phyloP scores from a whole-genome alignment of 92 coral and sea anemone genomes.

The Desmophyllum pertusum region DNA sequence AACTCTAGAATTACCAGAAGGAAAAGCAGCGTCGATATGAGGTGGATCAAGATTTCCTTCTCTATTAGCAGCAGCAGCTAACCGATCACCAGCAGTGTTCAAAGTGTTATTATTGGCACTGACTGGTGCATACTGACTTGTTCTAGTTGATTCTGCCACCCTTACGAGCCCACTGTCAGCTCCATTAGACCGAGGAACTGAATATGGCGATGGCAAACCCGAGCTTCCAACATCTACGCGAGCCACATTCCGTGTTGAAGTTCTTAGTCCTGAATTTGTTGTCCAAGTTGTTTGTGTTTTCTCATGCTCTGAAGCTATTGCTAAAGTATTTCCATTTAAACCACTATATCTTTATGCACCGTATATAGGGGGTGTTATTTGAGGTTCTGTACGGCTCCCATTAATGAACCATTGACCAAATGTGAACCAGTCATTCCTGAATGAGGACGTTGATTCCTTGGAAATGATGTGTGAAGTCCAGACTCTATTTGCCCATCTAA shows the following conservation, averaged over 20 bases:
- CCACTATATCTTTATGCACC: neutral
- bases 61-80: neutral
- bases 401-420: neutral
- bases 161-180: too few relatives aligned
- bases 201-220: too few relatives aligned
- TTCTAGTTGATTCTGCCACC: neutral
- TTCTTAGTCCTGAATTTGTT: neutral
- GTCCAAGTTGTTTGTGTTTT: neutral
- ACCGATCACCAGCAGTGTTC: too few relatives aligned
- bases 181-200: too few relatives aligned
- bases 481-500: neutral
- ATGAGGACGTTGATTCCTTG: neutral
- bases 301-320: neutral
- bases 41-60: neutral
- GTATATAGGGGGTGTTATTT: neutral
- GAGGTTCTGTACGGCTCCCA: neutral
- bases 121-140: neutral
- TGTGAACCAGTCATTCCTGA: neutral
- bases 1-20: too few relatives aligned
- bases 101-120: too few relatives aligned
- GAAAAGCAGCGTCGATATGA: neutral
- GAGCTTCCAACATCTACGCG: neutral
- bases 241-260: neutral
- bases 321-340: constrained; percentile 13
- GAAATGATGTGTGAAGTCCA: too few relatives aligned